These are phyloP conservation scores for Drosophila aldrichi DNA, from an alignment of 2,888 invertebrate genomes.

Conservation along the genomic window DNA sequence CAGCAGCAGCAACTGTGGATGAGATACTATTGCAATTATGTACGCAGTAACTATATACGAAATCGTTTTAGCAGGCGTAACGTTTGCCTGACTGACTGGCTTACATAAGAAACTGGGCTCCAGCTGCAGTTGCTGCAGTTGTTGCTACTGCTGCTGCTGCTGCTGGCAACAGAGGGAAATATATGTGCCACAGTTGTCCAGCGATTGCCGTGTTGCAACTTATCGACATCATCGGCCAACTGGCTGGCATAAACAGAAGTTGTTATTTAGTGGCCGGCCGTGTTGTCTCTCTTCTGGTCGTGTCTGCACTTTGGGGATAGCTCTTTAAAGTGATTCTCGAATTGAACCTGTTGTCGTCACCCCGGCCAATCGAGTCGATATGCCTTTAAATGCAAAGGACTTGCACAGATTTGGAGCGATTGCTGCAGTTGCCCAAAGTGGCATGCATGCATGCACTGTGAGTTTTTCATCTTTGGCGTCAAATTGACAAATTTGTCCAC, in stretches of 20 bases:
- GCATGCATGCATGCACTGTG: background rate
- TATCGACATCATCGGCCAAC: conserved; percentile 46
- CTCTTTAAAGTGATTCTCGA: conserved; percentile 9
- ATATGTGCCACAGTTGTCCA: conserved; percentile 40
- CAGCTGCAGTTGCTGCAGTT: conserved; percentile 49
- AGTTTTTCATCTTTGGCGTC: conserved; percentile 45
- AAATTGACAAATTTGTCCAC: conserved; percentile 71
- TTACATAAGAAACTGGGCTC: conserved; percentile 71
- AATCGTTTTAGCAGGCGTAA: conserved; percentile 49
- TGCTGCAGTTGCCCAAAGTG: conserved; percentile 38
- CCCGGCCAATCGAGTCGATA: background rate
- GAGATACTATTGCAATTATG: conserved; percentile 32
- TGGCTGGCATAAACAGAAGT: conserved; percentile 51
- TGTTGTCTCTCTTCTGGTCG: conserved; percentile 2
- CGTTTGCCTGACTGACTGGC: conserved; percentile 27
- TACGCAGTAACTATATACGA: conserved; percentile 22
- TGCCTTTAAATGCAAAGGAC: conserved; percentile 59
- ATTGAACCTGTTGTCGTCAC: conserved; percentile 8
- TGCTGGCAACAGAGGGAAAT: conserved; percentile 14
- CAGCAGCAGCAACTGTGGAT: conserved; percentile 26
- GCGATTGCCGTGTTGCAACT: conserved; percentile 62
- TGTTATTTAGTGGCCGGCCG: conserved; percentile 17
- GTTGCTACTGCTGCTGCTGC: conserved; percentile 10
- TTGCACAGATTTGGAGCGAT: conserved; percentile 30
- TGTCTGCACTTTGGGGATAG: background rate